These are phyloP conservation scores for Drosophila miranda DNA, from an alignment of 1,140 invertebrate species.

Conservation along the genomic window DNA sequence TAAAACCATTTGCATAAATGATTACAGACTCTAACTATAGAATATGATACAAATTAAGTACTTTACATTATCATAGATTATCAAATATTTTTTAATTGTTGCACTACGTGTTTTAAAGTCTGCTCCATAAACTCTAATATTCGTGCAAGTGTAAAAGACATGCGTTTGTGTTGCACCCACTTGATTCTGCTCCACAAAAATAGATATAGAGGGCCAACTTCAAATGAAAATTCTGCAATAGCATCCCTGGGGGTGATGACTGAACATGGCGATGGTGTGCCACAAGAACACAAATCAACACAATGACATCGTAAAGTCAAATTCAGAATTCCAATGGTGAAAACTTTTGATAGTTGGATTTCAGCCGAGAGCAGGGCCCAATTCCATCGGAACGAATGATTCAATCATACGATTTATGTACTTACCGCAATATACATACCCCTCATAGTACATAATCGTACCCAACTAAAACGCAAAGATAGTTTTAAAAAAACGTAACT, in stretches of 20 bases:
- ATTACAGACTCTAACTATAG: too few species aligned
- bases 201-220: background rate
- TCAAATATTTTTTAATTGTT: too few species aligned
- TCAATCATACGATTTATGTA: too few species aligned
- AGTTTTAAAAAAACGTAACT: slow-evolving; percentile 40
- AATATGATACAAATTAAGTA: too few species aligned
- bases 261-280: slow-evolving; percentile 55
- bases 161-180: background rate
- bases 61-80: too few species aligned
- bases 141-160: background rate
- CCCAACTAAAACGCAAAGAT: slow-evolving; percentile 30
- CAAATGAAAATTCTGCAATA: slow-evolving; percentile 5
- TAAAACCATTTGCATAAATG: too few species aligned
- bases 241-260: slow-evolving; percentile 20
- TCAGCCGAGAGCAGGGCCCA: slow-evolving; percentile 6
- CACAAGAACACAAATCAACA: slow-evolving; percentile 57
- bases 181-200: background rate
- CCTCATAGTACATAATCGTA: slow-evolving; percentile 14
- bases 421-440: too few species aligned
- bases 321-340: slow-evolving; percentile 49
- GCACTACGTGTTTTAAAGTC: too few species aligned
- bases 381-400: background rate
- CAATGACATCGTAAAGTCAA: slow-evolving; percentile 57
- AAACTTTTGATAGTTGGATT: slow-evolving; percentile 53
- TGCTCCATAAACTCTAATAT: too few species aligned